Evolutionary conservation across 2,113 vertebrate genomes (phyloP).

Genomic region (Platycercus adscitus): DNA sequence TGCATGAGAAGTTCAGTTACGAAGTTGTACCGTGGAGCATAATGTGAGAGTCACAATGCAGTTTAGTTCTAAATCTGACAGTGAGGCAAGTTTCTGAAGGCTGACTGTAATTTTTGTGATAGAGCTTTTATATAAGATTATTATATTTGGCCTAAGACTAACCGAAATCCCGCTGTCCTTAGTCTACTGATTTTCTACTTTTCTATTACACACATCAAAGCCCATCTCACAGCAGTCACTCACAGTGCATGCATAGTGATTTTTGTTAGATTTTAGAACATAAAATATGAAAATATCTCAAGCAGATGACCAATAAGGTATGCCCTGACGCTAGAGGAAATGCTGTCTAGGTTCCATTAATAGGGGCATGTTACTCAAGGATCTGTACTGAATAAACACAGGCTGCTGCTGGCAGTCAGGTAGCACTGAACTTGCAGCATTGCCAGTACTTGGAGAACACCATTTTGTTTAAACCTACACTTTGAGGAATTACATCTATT

Average conservation of each 20-base stretch:
- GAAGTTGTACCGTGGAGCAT: rapidly evolving
- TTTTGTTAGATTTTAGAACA: not conserved
- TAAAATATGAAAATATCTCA: not conserved
- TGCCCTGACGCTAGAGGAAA: not conserved
- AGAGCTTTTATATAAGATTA: not conserved
- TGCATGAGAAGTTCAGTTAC: not conserved
- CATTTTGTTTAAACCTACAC: not conserved
- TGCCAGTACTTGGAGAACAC: not conserved
- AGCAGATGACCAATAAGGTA: not conserved
- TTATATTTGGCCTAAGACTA: not conserved
- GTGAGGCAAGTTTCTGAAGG: not conserved
- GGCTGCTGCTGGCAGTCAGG: not conserved
- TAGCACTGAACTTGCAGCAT: not conserved
- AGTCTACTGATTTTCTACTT: not conserved
- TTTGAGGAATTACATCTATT: not conserved
- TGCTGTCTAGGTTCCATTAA: not conserved
- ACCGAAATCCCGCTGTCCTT: not conserved
- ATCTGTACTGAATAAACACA: not conserved
- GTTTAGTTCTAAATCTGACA: not conserved
- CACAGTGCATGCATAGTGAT: not conserved
- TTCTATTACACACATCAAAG: not conserved
- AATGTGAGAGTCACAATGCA: not conserved
- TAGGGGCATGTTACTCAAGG: not conserved
- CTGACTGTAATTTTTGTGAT: not conserved
- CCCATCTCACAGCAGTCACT: not conserved